A percentile compares a stretch with the other conserved stretches of the same genome.
Evolutionary conservation across 1,140 invertebrate genomes (phyloP).

Genomic region (Chrysoperla carnea): DNA sequence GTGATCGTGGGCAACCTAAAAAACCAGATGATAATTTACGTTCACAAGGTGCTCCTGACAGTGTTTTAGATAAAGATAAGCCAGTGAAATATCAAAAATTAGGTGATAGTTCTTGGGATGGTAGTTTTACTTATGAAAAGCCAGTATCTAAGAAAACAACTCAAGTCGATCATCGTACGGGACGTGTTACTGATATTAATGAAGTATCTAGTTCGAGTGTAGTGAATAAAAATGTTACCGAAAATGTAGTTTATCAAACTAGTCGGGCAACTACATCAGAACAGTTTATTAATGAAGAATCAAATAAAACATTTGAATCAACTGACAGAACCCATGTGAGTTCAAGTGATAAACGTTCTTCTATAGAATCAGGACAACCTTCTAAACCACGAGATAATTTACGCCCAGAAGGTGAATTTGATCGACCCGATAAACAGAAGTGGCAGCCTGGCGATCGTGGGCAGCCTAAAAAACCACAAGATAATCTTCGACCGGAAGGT

Average conservation of each 20-base stretch:
- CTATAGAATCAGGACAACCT: neutral
- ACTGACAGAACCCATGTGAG: slow-evolving; percentile 26
- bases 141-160: neutral
- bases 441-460: slow-evolving; percentile 27
- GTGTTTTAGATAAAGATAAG: slow-evolving; percentile 28
- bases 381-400: slow-evolving; percentile 28
- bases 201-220: too few relatives aligned
- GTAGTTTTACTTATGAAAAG: neutral
- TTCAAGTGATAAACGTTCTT: slow-evolving; percentile 22
- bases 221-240: too few relatives aligned
- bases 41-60: slow-evolving; percentile 32
- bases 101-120: neutral
- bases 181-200: too few relatives aligned
- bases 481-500: slow-evolving; percentile 30
- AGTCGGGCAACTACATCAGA: slow-evolving; percentile 22
- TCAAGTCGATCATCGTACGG: too few relatives aligned
- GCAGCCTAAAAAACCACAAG: slow-evolving; percentile 6
- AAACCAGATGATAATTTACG: slow-evolving; percentile 21
- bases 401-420: slow-evolving; percentile 33
- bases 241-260: slow-evolving; percentile 10
- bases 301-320: slow-evolving; percentile 16
- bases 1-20: slow-evolving; percentile 25
- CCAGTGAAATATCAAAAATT: slow-evolving; percentile 1
- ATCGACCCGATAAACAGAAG: slow-evolving; percentile 19
- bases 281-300: slow-evolving; percentile 23